These are phyloP conservation scores for Trichomalopsis sarcophagae DNA, from an alignment of 1,140 invertebrate species.

Conservation along the genomic window DNA sequence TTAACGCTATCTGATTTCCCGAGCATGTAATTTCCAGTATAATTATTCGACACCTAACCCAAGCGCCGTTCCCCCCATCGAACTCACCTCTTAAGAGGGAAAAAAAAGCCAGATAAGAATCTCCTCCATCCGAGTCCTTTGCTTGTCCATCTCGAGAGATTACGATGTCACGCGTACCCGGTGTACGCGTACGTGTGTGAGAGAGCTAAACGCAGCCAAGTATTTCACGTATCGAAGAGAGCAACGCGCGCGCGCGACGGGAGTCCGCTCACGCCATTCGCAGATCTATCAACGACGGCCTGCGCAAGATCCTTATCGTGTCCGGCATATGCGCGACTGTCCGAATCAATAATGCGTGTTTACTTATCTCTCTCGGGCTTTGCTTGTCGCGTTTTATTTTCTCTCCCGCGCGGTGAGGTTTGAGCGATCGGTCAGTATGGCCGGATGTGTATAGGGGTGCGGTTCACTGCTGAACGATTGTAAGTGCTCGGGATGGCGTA, in stretches of 20 bases:
- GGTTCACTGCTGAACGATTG: background rate
- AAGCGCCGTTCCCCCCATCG: background rate
- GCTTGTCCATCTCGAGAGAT: conserved; percentile 5
- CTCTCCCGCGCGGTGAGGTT: background rate
- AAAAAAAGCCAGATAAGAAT: background rate
- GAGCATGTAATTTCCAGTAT: background rate
- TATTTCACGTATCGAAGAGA: conserved; percentile 38
- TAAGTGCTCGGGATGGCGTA: background rate
- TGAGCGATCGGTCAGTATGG: background rate
- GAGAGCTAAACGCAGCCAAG: conserved; percentile 40
- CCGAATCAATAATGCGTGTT: conserved; percentile 35
- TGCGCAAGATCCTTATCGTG: conserved; percentile 5
- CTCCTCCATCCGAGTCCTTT: background rate
- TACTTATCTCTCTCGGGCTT: conserved; percentile 10
- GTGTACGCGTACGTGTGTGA: background rate
- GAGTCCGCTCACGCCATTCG: conserved; percentile 25
- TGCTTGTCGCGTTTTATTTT: conserved; percentile 5
- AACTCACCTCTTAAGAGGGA: background rate
- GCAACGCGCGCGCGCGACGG: conserved; percentile 21
- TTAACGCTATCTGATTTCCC: background rate
- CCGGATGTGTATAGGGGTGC: background rate
- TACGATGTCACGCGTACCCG: conserved; percentile 33
- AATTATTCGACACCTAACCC: background rate
- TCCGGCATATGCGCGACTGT: background rate
- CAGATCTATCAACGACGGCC: conserved; percentile 33